phyloP scores from a whole-genome alignment of 2,113 vertebrate species.

The Cyprinodon tularosa region DNA sequence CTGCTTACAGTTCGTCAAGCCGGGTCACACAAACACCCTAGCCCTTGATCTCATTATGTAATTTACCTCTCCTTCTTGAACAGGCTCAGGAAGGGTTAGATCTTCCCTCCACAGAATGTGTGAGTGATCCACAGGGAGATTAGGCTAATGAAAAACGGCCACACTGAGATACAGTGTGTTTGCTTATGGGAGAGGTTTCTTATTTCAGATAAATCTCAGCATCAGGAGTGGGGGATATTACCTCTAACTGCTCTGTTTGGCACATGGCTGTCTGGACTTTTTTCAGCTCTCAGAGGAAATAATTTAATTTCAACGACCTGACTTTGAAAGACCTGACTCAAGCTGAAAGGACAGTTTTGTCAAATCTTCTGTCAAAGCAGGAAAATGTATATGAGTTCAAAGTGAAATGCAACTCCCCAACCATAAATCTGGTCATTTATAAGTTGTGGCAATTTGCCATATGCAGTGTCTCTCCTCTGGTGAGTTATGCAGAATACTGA shows the following conservation, averaged over 20 bases:
- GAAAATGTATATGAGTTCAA: conserved; percentile 39
- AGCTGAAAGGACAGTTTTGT: conserved; percentile 30
- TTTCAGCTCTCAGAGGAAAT: conserved; percentile 31
- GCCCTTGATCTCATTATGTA: conserved; percentile 75
- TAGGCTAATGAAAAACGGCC: conserved; percentile 32
- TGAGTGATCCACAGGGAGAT: conserved; percentile 18
- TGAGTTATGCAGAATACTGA: conserved; percentile 51
- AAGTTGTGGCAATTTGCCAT: conserved; percentile 60
- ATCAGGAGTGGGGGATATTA: conserved; percentile 32
- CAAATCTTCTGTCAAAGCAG: conserved; percentile 19
- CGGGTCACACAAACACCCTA: conserved; percentile 63
- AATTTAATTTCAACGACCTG: conserved; percentile 32
- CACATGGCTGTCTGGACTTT: conserved; percentile 38
- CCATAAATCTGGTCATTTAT: conserved; percentile 37
- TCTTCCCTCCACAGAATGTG: conserved; percentile 25
- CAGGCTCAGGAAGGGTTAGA: conserved; percentile 40
- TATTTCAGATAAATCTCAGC: conserved; percentile 19
- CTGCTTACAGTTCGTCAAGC: conserved; percentile 61
- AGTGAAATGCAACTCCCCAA: conserved; percentile 35
- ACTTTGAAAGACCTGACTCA: conserved; percentile 26
- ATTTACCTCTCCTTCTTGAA: conserved; percentile 53
- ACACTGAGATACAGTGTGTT: conserved; percentile 16
- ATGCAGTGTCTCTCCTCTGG: conserved; percentile 38
- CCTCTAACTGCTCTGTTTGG: conserved; percentile 23
- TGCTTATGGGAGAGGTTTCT: conserved; percentile 31